These are phyloP conservation scores for Drosophila kanapiae DNA, from an alignment of 1,140 invertebrate genomes.

Conservation along the genomic window DNA sequence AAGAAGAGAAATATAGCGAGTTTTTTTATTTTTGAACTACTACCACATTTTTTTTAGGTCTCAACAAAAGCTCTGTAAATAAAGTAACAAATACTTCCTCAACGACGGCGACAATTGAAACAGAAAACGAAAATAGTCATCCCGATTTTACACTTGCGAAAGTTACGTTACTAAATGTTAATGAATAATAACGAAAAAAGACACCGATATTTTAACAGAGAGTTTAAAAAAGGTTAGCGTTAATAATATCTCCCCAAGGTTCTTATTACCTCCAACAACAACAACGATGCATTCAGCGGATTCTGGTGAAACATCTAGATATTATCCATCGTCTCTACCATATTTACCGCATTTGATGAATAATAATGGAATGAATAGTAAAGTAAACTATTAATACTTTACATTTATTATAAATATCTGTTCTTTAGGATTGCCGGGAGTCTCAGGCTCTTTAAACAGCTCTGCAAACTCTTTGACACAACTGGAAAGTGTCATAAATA, in stretches of 20 bases:
- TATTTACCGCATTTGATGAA: slow-evolving; percentile 44
- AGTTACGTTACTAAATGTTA: slow-evolving; percentile 1
- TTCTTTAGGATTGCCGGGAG: slow-evolving; percentile 30
- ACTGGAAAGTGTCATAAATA: slow-evolving; percentile 29
- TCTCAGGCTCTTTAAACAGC: slow-evolving; percentile 20
- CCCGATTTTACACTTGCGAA: slow-evolving; percentile 42
- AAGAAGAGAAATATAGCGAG: too few relatives aligned
- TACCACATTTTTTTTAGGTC: slow-evolving; percentile 6
- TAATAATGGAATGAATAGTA: slow-evolving; percentile 59
- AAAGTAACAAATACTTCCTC: slow-evolving; percentile 28
- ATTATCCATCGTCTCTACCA: slow-evolving; percentile 39
- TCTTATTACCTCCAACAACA: slow-evolving; percentile 4
- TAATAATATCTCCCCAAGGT: slow-evolving; percentile 7
- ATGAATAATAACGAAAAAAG: slow-evolving; percentile 1
- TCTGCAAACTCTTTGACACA: slow-evolving; percentile 49
- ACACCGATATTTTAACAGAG: slow-evolving; percentile 48
- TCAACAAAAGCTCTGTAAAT: not conserved
- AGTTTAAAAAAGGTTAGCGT: slow-evolving; percentile 53
- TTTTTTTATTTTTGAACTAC: too few relatives aligned
- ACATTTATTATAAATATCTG: not conserved
- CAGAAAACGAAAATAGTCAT: slow-evolving; percentile 57
- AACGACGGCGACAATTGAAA: slow-evolving; percentile 44
- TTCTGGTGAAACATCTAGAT: slow-evolving; percentile 26
- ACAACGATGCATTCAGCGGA: slow-evolving; percentile 28
- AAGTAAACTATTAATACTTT: not conserved